Base-by-base conservation (phyloP, 2,797 vertebrate genomes). In the Coranthus polyacanthus region DNA sequence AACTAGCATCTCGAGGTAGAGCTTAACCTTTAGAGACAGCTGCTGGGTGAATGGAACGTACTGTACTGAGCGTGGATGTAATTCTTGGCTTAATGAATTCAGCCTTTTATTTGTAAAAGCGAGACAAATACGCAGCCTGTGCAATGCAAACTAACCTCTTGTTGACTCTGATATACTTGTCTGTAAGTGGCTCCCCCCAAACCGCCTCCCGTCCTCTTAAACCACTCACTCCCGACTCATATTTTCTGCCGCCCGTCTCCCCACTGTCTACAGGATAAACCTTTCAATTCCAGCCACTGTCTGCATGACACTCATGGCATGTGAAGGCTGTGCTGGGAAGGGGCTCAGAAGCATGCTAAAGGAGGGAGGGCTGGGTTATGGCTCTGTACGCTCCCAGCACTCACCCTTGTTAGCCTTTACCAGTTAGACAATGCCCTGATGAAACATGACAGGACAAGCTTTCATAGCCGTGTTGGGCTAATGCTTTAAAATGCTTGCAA, bases 391-490 rank as follows among this genome's bases (percentile, higher is more conserved):
- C 91, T 88, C 81, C 71, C 75, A 89, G 90, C 88, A 62, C 79
- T 90, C 86, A 87, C 89, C 80, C 87, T 80, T 84, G 90, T 92
- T 92, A 92, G 90, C 85, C 87, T 92, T 92, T 91, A 86, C 87
- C 85, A 86, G 88, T 83, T 81, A 80, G 81, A 91, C 84, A 73
- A 81, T 82, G 81, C 73, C 81, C 80, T 92, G 89, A 93, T 91
- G 84, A 83, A 91, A 93, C 90, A 90, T 92, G 92, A 92, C 91
- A 92, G 87, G 84, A 86, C 86, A 87, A 84, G 86, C 88, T 90
- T 92, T 88, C 85, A 82, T 82, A 76, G 87, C 76, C 88, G 71
- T 85, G 82, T 88, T 79, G 71, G 78, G 79, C 73, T 70, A 84
- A 84, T 46, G 57, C 79, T 78, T 79, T 77, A 65, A 89, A 90